Evolutionary conservation across 2,888 invertebrate species (phyloP), one percentile per base, ranked within the genome.

Genomic region (Brachylomia viminalis): DNA sequence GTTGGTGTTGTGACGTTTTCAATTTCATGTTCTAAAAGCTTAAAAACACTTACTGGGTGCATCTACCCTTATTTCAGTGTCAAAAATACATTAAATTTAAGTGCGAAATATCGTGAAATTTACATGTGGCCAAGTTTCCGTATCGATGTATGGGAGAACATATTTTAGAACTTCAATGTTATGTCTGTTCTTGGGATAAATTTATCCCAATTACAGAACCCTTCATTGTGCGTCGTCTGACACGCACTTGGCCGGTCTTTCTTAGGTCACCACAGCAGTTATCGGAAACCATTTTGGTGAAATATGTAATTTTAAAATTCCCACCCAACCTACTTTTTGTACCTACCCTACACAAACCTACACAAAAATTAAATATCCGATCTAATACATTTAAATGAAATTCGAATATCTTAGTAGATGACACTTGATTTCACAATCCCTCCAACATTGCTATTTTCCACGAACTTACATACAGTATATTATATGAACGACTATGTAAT

Each of bases 401-500:
- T 23, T 10, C 13, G 11, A 56, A 45, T 58, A 8, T 58, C 15
- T 7, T n/a, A 61, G 17, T 54, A 33, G 3, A 1, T 8, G n/a
- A 52, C 15, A 30, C n/a, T 27, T 20, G 2, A n/a, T 23, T 72
- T 45, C 23, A 64, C 27, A 54, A 47, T 13, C 17, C 17, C 13
- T n/a, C 7, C 58, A 65, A 65, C 27, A 42, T 42, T 79, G 15
- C 5, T n/a, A 54, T 77, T 20, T 20, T 10, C 30, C 52, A 47
- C 17, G 23, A 45, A 2, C 15, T 3, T 20, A 61, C 38, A 33
- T 38, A 13, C 23, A 42, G 42, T 23, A 61, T 52, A 61, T 61
- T 38, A 62, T 77, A 80, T 56, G 49, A 52, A 52, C 33, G 15
- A 52, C 11, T 10, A n/a, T 52, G 56, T 66, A 54, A 75, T 85